These are phyloP conservation scores for Ditylenchus dipsaci DNA, from an alignment of 1,140 invertebrate genomes.

Conservation along the genomic window DNA sequence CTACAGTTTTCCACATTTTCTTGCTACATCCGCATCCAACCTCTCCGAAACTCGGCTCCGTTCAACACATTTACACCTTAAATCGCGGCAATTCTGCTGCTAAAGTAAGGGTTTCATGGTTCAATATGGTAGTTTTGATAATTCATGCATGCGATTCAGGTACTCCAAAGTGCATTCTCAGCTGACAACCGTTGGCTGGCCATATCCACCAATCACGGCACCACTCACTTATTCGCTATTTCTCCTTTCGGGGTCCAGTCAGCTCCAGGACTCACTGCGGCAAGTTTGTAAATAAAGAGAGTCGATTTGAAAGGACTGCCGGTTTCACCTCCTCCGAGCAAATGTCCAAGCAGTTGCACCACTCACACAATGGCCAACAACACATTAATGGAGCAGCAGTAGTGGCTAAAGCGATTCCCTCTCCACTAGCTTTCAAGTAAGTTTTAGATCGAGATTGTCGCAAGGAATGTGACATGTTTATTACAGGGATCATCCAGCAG, in stretches of 20 bases:
- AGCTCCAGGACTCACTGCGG: constrained; percentile 85
- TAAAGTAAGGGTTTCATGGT: constrained; percentile 59
- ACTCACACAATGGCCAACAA: constrained; percentile 13
- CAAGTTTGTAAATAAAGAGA: constrained; percentile 85
- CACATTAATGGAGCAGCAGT: neutral
- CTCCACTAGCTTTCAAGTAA: constrained; percentile 15
- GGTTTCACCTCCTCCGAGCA: constrained; percentile 62
- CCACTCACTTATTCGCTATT: constrained; percentile 92
- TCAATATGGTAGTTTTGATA: too few relatives aligned
- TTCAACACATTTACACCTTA: constrained; percentile 91
- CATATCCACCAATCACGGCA: constrained; percentile 85
- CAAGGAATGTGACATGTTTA: neutral
- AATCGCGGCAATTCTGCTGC: constrained; percentile 72
- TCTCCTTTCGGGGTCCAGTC: constrained; percentile 88
- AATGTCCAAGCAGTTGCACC: neutral
- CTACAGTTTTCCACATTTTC: constrained; percentile 93
- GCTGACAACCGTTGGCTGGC: constrained; percentile 89
- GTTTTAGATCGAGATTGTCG: neutral
- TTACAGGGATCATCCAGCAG: constrained; percentile 42
- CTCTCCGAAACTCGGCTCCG: constrained; percentile 76
- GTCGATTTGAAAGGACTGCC: constrained; percentile 88
- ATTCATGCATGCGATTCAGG: constrained; percentile 21
- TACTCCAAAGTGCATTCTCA: constrained; percentile 65
- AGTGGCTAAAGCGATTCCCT: neutral
- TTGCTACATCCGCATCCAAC: constrained; percentile 85